Evolutionary conservation across 2,113 vertebrate species (phyloP), one percentile per base, ranked within the genome.

Genomic region (Geococcyx californianus): DNA sequence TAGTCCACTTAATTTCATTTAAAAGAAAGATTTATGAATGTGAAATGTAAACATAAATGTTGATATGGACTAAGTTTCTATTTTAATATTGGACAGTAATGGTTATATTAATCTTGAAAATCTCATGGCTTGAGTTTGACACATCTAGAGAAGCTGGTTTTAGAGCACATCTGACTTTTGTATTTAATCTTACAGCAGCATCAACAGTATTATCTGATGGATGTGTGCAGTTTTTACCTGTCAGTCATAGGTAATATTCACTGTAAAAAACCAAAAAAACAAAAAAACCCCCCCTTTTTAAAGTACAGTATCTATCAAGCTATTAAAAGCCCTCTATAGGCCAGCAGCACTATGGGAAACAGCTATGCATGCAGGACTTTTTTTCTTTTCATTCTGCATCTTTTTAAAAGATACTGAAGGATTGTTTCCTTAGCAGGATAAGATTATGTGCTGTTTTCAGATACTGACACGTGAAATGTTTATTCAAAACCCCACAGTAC

Each of bases 321-420:
- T 68, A 6, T 34, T 89, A 64, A 93, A 89, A 95, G 38, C 44
- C 26, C 19, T 82, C 24, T 51, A 0, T 19, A 44, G 70, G 29
- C 83, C 49, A 62, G 54, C 52, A 78, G 45, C 31, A 67, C 47
- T 69, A 31, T 38, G 62, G 15, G 25, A 47, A 63, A 3, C 18
- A 49, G 45, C 2, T 4, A 51, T 89, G n/a, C 3, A 0, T 18
- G 13, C 8, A 7, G 67, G 23, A 42, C n/a, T 78, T 72, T 6
- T 42, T 89, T 72, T 34, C n/a, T n/a, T n/a, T n/a, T n/a, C n/a
- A n/a, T n/a, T n/a, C 34, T 84, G 38, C 9, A 29, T 29, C 13
- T 59, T 78, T 72, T 52, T 10, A 5, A 36, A 45, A 52, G 49
- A n/a, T 51, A 52, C 14, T 11, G 38, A 84, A 13, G 10, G 5